Conservation (phyloP, 2,888 invertebrate species). For the Phaonia tiefii region DNA sequence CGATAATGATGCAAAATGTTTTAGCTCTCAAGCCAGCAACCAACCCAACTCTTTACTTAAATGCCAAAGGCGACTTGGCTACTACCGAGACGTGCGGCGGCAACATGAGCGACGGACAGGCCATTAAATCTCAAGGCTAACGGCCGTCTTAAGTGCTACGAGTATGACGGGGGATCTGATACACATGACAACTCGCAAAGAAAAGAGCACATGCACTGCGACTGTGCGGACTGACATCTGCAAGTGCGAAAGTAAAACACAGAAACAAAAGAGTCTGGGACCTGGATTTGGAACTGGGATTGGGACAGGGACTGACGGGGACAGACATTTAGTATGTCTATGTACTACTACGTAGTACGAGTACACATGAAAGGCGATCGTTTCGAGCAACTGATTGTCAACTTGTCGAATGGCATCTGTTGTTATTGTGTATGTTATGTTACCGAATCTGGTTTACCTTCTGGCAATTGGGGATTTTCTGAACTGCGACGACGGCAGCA, state of each 20-base stretch:
- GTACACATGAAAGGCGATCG: not conserved
- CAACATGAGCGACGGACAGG: not conserved
- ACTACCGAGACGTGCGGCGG: slow-evolving; percentile 6
- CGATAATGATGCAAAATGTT: slow-evolving; percentile 11
- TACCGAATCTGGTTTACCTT: slow-evolving; percentile 57
- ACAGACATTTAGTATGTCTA: too few relatives aligned
- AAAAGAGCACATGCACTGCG: too few relatives aligned
- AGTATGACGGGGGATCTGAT: not conserved
- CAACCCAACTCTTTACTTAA: slow-evolving; percentile 8
- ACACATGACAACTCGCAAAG: too few relatives aligned
- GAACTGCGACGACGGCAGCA: not conserved
- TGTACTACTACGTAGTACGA: too few relatives aligned
- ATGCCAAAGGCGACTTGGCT: slow-evolving; percentile 8
- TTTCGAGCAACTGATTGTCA: not conserved
- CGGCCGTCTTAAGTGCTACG: slow-evolving; percentile 43
- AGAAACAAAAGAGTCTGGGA: not conserved
- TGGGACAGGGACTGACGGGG: too few relatives aligned
- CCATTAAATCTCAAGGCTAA: slow-evolving; percentile 62
- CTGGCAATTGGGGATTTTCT: slow-evolving; percentile 56
- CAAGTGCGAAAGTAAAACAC: slow-evolving; percentile 12
- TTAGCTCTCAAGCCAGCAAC: too few relatives aligned
- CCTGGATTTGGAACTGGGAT: too few relatives aligned
- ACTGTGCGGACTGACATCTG: not conserved
- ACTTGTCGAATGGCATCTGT: slow-evolving; percentile 31
- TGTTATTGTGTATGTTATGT: slow-evolving; percentile 16